phyloP scores from a whole-genome alignment of 1,140 invertebrate species.

The Ganaspis sp. region DNA sequence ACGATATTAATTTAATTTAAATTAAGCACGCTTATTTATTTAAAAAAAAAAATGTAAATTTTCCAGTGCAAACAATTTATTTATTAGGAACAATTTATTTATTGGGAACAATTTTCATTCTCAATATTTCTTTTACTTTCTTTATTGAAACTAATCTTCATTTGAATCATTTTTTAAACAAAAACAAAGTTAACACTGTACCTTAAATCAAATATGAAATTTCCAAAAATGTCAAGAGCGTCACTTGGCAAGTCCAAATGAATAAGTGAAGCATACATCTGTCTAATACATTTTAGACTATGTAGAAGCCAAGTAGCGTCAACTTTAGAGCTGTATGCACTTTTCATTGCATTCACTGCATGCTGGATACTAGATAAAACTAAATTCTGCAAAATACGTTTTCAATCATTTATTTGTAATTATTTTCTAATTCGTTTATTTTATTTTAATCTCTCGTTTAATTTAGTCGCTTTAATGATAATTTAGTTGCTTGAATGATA shows the following conservation, averaged over 20 bases:
- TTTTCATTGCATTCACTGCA: conserved; percentile 69
- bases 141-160: too few relatives aligned
- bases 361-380: conserved; percentile 70
- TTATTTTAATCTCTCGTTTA: too few relatives aligned
- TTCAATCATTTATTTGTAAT: conserved; percentile 30
- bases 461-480: too few relatives aligned
- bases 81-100: too few relatives aligned
- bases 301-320: conserved; percentile 87
- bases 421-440: conserved; percentile 17
- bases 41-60: too few relatives aligned
- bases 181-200: conserved; percentile 47
- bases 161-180: too few relatives aligned
- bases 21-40: too few relatives aligned
- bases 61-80: too few relatives aligned
- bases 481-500: too few relatives aligned
- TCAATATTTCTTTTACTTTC: too few relatives aligned
- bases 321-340: conserved; percentile 74
- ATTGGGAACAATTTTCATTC: too few relatives aligned
- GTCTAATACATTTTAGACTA: conserved; percentile 84
- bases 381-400: conserved; percentile 64
- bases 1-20: too few relatives aligned
- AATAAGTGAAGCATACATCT: conserved; percentile 83
- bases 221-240: conserved; percentile 88
- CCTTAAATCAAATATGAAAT: conserved; percentile 90
- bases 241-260: conserved; percentile 88